Conservation (phyloP, 2,113 vertebrate species). For the Lagopus muta region DNA sequence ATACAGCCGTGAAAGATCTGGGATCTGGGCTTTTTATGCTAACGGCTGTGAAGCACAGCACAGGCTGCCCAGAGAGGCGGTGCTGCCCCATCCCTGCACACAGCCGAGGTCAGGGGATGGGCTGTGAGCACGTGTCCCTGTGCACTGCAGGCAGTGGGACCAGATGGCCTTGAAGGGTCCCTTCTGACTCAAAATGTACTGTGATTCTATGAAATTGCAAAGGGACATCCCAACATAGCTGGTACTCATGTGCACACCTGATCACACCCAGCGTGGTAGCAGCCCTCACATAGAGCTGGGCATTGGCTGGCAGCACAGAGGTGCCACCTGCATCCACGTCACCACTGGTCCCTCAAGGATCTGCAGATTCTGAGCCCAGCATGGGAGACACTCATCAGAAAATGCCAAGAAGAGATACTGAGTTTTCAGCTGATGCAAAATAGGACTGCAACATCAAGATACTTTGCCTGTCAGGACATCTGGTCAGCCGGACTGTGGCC, state of each 20-base stretch:
- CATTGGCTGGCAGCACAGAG: not conserved
- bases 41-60: not conserved
- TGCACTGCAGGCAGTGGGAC: not conserved
- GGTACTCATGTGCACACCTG: accelerated
- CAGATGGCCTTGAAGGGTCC: too few species aligned
- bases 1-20: not conserved
- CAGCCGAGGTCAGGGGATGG: not conserved
- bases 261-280: too few species aligned
- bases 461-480: not conserved
- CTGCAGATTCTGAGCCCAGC: not conserved
- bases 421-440: not conserved
- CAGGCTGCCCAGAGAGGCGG: not conserved
- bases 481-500: too few species aligned
- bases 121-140: not conserved
- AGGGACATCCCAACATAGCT: not conserved
- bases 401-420: not conserved
- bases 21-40: not conserved
- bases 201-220: not conserved
- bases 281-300: not conserved
- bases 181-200: not conserved
- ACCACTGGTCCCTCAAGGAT: accelerated
- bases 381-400: not conserved
- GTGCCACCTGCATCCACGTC: not conserved
- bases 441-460: not conserved
- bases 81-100: too few species aligned